These are phyloP conservation scores for Pelobates cultripes DNA, from an alignment of 2,797 vertebrate genomes.

Conservation along the genomic window DNA sequence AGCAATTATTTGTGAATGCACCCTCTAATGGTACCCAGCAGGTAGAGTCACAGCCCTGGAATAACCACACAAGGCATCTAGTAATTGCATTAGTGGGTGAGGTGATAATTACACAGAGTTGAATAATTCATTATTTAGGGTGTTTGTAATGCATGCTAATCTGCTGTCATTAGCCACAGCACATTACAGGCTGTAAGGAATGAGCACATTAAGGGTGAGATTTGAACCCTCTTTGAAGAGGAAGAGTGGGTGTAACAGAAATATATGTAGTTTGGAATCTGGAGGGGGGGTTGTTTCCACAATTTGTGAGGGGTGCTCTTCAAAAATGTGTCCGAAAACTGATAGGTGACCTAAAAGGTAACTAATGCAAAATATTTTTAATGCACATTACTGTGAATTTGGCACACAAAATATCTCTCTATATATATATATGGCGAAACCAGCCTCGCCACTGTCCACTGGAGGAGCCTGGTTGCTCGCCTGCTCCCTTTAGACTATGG, in stretches of 20 bases:
- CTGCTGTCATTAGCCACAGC: conserved; percentile 62
- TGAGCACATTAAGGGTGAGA: not conserved
- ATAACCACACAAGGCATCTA: conserved; percentile 61
- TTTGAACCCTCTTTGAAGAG: conserved; percentile 19
- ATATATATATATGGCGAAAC: too few relatives aligned
- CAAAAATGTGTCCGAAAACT: too few relatives aligned
- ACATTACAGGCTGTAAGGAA: conserved; percentile 12
- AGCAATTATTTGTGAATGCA: conserved; percentile 48
- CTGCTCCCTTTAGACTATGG: too few relatives aligned
- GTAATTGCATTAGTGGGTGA: conserved; percentile 60
- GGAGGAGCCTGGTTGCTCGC: too few relatives aligned
- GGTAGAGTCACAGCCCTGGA: conserved; percentile 63
- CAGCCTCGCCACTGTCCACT: too few relatives aligned
- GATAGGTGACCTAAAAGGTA: too few relatives aligned
- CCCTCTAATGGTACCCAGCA: conserved; percentile 56
- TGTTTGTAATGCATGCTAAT: conserved; percentile 66
- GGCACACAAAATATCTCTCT: too few relatives aligned
- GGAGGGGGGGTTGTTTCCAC: not conserved
- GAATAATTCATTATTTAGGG: conserved; percentile 70
- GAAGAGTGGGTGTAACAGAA: not conserved
- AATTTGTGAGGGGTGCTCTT: not conserved
- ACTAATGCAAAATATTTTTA: too few relatives aligned
- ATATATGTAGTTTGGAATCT: not conserved
- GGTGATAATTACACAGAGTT: conserved; percentile 63
- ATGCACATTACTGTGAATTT: too few relatives aligned